These are phyloP conservation scores for Benthosema pterotum DNA, from an alignment of 2,797 vertebrate species.

Conservation along the genomic window DNA sequence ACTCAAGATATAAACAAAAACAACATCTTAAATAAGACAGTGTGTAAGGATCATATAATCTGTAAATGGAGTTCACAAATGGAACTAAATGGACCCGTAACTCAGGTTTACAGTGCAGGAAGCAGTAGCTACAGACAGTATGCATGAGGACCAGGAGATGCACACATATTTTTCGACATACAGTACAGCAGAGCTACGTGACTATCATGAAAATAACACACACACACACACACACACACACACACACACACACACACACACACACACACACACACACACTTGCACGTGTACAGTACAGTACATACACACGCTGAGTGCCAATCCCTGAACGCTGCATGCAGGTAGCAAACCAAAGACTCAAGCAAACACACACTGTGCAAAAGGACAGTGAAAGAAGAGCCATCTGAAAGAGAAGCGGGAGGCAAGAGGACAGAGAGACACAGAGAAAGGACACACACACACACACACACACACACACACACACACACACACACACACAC, in stretches of 20 bases:
- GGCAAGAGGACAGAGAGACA: constrained; percentile 27
- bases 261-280: constrained; percentile 34
- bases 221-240: constrained; percentile 32
- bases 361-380: constrained; percentile 21
- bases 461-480: too few species aligned
- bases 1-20: too few species aligned
- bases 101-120: too few species aligned
- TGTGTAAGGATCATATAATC: too few species aligned
- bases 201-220: constrained; percentile 65
- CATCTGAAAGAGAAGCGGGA: constrained; percentile 26
- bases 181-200: constrained; percentile 67
- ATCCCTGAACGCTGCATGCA: constrained; percentile 37
- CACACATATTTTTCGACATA: constrained; percentile 64
- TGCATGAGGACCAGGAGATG: constrained; percentile 52
- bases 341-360: constrained; percentile 47
- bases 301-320: constrained; percentile 20
- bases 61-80: too few species aligned
- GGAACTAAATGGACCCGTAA: too few species aligned
- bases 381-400: constrained; percentile 30
- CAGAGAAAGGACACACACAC: constrained; percentile 1
- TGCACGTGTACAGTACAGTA: constrained; percentile 13
- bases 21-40: too few species aligned
- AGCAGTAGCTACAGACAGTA: constrained; percentile 41
- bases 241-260: constrained; percentile 3
- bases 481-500: too few species aligned